Conservation (phyloP, 2,888 invertebrate species). For the Cantharis rustica region DNA sequence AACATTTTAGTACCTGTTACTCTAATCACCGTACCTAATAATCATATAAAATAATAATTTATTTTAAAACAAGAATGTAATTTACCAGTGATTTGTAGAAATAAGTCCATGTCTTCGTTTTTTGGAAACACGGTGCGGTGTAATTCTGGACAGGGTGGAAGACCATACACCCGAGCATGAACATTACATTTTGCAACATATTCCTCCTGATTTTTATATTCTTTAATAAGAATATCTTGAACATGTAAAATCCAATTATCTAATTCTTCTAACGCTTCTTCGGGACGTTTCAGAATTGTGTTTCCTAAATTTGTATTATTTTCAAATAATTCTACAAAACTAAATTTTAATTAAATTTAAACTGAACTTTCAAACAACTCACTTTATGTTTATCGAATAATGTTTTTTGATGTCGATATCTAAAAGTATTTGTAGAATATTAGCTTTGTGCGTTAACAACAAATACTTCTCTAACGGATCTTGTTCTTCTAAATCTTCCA, state of each 20-base stretch:
- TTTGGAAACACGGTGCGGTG: slow-evolving; percentile 70
- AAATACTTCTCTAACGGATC: slow-evolving; percentile 58
- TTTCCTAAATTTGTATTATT: slow-evolving; percentile 69
- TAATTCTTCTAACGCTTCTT: slow-evolving; percentile 66
- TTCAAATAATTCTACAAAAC: slow-evolving; percentile 74
- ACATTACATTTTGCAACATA: slow-evolving; percentile 66
- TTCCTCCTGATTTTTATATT: slow-evolving; percentile 49
- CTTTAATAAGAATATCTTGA: slow-evolving; percentile 62
- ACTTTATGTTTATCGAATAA: slow-evolving; percentile 74
- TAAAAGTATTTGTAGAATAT: slow-evolving; percentile 66
- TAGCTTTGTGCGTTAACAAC: slow-evolving; percentile 63
- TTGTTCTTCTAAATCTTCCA: background rate
- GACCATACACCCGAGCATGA: slow-evolving; percentile 67
- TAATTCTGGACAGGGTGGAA: slow-evolving; percentile 73
- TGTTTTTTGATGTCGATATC: slow-evolving; percentile 64
- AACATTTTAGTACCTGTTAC: slow-evolving; percentile 76
- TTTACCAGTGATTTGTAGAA: slow-evolving; percentile 74
- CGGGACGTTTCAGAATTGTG: slow-evolving; percentile 68
- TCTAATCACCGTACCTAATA: slow-evolving; percentile 76
- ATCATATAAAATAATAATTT: background rate
- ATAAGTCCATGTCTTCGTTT: slow-evolving; percentile 72
- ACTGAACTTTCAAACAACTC: slow-evolving; percentile 47
- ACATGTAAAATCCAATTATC: slow-evolving; percentile 65
- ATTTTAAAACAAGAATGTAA: background rate
- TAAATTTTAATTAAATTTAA: slow-evolving; percentile 47